Percentiles rank a stretch among this genome's conserved stretches.
Evolutionary conservation across 1,140 invertebrate species (phyloP).

Genomic region (Gonatopus flavifemur): DNA sequence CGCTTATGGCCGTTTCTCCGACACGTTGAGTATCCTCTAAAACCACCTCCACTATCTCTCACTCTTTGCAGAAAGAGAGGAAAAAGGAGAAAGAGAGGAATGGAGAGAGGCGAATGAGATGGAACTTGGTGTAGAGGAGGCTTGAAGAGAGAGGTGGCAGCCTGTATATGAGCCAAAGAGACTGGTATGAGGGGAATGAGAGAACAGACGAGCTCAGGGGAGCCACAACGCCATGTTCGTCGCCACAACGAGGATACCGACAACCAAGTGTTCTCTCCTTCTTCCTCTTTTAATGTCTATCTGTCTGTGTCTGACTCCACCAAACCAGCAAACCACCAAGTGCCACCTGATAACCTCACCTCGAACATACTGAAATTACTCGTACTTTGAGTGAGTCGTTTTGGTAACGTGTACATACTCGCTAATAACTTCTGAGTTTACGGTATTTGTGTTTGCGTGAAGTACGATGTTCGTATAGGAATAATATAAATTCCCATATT

Average conservation of each 20-base stretch:
- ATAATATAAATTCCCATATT: too few relatives aligned
- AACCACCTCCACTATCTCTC: constrained; percentile 30
- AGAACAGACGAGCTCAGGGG: constrained; percentile 25
- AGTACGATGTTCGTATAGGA: too few relatives aligned
- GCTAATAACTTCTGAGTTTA: too few relatives aligned
- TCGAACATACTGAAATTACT: constrained; percentile 27
- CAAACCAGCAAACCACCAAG: constrained; percentile 37
- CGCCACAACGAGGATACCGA: constrained; percentile 36
- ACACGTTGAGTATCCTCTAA: constrained; percentile 31
- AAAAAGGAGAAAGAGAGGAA: not conserved
- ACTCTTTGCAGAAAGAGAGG: constrained; percentile 19
- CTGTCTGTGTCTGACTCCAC: constrained; percentile 25
- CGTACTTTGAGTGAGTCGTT: constrained; percentile 1
- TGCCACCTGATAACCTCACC: constrained; percentile 27
- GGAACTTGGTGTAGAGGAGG: not conserved
- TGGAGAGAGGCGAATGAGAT: constrained; percentile 1
- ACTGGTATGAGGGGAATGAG: constrained; percentile 15
- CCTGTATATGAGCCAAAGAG: constrained; percentile 13
- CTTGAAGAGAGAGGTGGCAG: not conserved
- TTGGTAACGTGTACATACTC: too few relatives aligned
- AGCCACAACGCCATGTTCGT: constrained; percentile 40
- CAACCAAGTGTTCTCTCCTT: constrained; percentile 17
- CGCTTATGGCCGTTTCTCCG: constrained; percentile 27
- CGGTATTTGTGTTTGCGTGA: too few relatives aligned
- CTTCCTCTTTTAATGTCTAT: not conserved